Conservation (phyloP, 2,888 invertebrate species). For the Zaprionus obscuricornis region DNA sequence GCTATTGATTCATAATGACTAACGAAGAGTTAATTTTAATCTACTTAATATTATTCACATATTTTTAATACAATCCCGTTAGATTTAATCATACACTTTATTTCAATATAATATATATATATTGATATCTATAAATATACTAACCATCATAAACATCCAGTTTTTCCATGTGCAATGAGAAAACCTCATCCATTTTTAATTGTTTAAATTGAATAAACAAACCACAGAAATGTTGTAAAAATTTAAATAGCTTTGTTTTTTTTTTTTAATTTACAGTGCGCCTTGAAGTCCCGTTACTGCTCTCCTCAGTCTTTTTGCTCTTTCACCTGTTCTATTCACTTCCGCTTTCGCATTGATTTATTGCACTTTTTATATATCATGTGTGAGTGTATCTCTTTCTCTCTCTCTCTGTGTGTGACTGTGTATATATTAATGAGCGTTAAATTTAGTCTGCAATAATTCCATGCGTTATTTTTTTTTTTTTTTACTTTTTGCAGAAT, state of each 20-base stretch:
- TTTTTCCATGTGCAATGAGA: slow-evolving; percentile 81
- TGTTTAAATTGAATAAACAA: slow-evolving; percentile 25
- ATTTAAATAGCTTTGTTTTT: background rate
- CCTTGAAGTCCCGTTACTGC: slow-evolving; percentile 35
- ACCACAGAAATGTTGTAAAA: slow-evolving; percentile 37
- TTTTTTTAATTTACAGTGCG: slow-evolving; percentile 7
- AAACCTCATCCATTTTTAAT: slow-evolving; percentile 81
- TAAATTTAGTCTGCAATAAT: slow-evolving; percentile 35
- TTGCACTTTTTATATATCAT: slow-evolving; percentile 55
- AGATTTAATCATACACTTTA: no score
- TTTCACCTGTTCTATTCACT: slow-evolving; percentile 45
- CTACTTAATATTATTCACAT: slow-evolving; percentile 66
- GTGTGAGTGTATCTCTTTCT: no score
- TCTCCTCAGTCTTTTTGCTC: slow-evolving; percentile 49
- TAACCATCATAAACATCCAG: slow-evolving; percentile 82
- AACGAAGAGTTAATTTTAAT: slow-evolving; percentile 64
- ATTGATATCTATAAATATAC: slow-evolving; percentile 36
- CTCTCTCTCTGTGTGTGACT: slow-evolving; percentile 2
- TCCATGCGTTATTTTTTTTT: no score
- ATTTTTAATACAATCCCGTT: slow-evolving; percentile 52
- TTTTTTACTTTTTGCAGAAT: no score
- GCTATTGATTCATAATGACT: slow-evolving; percentile 52
- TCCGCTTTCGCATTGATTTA: slow-evolving; percentile 68
- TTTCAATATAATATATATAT: no score
- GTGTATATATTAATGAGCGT: slow-evolving; percentile 20